Evolutionary conservation across 1,140 invertebrate species (phyloP).

Genomic region (Riptortus pedestris): DNA sequence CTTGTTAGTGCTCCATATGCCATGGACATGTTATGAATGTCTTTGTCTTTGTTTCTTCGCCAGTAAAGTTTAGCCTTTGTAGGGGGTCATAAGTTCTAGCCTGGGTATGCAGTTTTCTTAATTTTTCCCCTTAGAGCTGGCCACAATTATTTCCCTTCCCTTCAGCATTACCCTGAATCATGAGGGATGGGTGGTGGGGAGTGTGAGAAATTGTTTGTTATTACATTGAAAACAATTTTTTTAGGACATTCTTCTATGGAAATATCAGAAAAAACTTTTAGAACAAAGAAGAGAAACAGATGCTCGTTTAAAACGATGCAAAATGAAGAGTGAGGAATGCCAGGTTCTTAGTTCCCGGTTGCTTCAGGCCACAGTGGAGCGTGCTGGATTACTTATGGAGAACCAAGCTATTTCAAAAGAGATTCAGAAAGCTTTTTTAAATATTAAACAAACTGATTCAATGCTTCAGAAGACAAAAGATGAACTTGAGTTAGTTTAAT

Average conservation of each 20-base stretch:
- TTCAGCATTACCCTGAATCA: too few relatives aligned
- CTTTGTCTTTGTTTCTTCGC: too few relatives aligned
- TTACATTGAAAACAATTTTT: too few relatives aligned
- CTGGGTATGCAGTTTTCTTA: too few relatives aligned
- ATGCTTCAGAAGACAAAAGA: neutral
- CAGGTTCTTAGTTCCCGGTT: neutral
- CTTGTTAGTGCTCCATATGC: too few relatives aligned
- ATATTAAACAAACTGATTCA: neutral
- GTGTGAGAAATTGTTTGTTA: too few relatives aligned
- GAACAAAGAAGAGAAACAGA: conserved; percentile 5
- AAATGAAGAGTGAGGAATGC: neutral
- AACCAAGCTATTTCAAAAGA: neutral
- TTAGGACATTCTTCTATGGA: conserved; percentile 6
- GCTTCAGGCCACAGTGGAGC: neutral
- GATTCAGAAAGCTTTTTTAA: neutral
- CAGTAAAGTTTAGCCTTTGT: too few relatives aligned
- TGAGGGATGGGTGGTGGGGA: too few relatives aligned
- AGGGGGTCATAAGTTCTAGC: too few relatives aligned
- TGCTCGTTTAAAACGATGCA: neutral
- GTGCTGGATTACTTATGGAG: neutral
- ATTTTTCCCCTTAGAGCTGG: too few relatives aligned
- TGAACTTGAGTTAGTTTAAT: neutral
- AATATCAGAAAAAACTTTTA: neutral
- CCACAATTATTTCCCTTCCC: too few relatives aligned
- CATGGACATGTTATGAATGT: too few relatives aligned